phyloP scores from a whole-genome alignment of 2,113 vertebrate species.

The Podocnemis expansa region DNA sequence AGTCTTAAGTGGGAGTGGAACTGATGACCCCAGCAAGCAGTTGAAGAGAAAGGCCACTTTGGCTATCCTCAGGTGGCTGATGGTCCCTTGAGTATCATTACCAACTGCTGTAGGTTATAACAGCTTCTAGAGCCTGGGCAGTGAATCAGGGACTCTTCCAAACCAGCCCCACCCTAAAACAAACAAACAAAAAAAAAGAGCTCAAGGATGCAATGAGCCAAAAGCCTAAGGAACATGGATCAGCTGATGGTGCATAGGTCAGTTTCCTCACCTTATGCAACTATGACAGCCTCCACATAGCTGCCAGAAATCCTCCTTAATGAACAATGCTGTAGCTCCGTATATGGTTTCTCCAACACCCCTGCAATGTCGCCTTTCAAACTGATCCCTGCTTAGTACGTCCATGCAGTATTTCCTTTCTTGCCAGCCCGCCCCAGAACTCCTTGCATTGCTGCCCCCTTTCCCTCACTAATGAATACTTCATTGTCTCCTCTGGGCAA shows the following conservation, averaged over 20 bases:
- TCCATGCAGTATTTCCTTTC: conserved; percentile 72
- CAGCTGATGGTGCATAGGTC: not conserved
- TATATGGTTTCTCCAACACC: not conserved
- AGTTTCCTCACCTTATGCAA: not conserved
- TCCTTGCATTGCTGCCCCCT: conserved; percentile 44
- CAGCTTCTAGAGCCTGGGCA: not conserved
- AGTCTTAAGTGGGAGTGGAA: not conserved
- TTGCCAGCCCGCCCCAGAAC: conserved; percentile 70
- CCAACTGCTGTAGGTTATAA: not conserved
- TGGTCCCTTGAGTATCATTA: not conserved
- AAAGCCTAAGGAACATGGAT: not conserved
- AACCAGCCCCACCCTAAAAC: not conserved
- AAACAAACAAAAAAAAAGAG: not conserved
- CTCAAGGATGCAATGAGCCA: not conserved
- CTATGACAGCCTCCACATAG: not conserved
- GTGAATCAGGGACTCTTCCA: not conserved
- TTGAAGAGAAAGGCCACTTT: not conserved
- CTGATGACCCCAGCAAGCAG: not conserved
- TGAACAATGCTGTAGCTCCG: not conserved
- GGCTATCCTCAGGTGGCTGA: not conserved
- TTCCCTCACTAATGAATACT: conserved; percentile 73
- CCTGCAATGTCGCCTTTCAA: not conserved
- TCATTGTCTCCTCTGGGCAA: conserved; percentile 76
- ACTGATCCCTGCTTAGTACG: not conserved
- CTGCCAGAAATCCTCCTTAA: not conserved